Evolutionary conservation across 2,113 vertebrate species (phyloP), one percentile per base, ranked within the genome.

Genomic region (Orthonyx spaldingii): DNA sequence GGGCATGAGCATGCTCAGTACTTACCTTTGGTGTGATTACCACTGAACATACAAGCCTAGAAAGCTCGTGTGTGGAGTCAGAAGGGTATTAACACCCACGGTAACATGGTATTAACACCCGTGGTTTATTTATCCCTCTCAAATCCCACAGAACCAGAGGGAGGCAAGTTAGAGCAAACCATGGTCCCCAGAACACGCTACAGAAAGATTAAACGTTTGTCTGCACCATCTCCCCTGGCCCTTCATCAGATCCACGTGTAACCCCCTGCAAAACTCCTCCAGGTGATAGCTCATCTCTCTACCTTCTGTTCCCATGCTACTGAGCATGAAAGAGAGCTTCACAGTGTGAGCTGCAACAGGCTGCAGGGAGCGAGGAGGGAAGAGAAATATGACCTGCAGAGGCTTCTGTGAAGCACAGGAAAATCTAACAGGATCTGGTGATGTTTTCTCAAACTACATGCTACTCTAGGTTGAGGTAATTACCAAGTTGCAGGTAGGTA

Each of bases 211-310:
- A 72, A 46, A 27, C n/a, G 39, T 49, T 49, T 63, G 68, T 13
- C 89, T 47, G n/a, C 39, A 41, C 3, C 1, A 64, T 61, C 68
- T 77, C 28, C 46, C 42, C 47, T 56, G 63, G 35, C n/a, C 60
- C 79, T 60, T 33, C 41, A 10, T 46, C 71, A 90, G 82, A 71
- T 41, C 60, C 50, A 68, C 0, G 0, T 0, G 0, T 27, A 69
- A 64, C 3, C 6, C n/a, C 32, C 79, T 33, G 35, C 44, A 84
- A 47, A 71, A 84, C 13, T 19, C 63, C 89, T n/a, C 37, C 47
- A 49, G 74, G 30, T 70, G 72, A 56, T 5, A 42, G 63, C 82
- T 95, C 63, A 39, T 37, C 21, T 18, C 50, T 74, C 53, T 47
- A 39, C 59, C 60, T 74, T 50, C 66, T 35, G 5, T 84, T 95